phyloP scores from a whole-genome alignment of 2,113 vertebrate species.

The Ivindomyrus marchei region DNA sequence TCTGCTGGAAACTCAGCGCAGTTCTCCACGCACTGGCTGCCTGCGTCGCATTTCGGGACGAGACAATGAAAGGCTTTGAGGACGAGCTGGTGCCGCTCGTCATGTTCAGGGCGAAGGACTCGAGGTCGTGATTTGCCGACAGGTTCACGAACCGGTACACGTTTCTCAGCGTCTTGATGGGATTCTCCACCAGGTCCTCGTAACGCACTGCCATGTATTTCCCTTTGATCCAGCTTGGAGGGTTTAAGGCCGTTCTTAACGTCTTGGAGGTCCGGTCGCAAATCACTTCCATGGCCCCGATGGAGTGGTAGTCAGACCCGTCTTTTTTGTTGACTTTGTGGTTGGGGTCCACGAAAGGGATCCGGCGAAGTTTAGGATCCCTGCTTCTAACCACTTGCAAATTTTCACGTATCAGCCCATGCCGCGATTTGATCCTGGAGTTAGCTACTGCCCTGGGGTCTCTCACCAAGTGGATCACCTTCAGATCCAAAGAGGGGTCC shows the following conservation, averaged over 20 bases:
- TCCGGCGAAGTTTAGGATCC: conserved; percentile 85
- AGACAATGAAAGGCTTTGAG: conserved; percentile 93
- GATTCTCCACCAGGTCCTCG: conserved; percentile 74
- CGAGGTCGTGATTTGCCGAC: conserved; percentile 81
- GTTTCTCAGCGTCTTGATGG: conserved; percentile 74
- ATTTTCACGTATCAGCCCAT: conserved; percentile 82
- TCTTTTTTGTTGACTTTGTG: conserved; percentile 65
- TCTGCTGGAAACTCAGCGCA: conserved; percentile 89
- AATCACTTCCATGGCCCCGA: conserved; percentile 92
- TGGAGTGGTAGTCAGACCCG: conserved; percentile 67
- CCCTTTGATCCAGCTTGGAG: conserved; percentile 69
- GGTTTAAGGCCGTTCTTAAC: conserved; percentile 71
- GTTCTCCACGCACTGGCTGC: conserved; percentile 93
- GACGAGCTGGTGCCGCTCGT: conserved; percentile 88
- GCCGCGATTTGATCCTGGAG: conserved; percentile 62
- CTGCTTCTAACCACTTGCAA: conserved; percentile 92
- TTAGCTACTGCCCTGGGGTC: conserved; percentile 72
- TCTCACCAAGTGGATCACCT: conserved; percentile 75
- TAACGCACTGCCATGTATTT: conserved; percentile 75
- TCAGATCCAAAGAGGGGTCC: conserved; percentile 69
- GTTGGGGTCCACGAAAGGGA: conserved; percentile 83
- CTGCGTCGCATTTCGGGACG: conserved; percentile 87
- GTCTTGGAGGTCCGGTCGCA: conserved; percentile 90
- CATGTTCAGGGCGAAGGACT: conserved; percentile 95
- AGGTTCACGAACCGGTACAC: conserved; percentile 89